phyloP scores from a whole-genome alignment of 2,113 vertebrate genomes.

The Python bivittatus region DNA sequence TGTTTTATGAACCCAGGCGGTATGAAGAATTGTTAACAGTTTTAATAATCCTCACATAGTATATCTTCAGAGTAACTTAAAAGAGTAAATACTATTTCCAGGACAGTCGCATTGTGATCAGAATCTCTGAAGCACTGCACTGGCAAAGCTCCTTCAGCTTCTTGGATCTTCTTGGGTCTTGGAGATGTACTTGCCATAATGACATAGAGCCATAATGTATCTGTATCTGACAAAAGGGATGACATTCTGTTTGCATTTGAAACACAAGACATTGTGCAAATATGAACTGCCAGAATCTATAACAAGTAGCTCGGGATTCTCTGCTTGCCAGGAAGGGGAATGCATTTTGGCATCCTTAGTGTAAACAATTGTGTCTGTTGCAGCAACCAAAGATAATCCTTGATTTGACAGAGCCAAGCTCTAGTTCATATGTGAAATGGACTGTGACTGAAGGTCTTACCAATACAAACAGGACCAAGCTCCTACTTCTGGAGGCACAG shows the following conservation, averaged over 20 bases:
- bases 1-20: neutral
- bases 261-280: neutral
- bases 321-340: neutral
- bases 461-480: neutral
- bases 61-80: neutral
- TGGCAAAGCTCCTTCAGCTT: neutral
- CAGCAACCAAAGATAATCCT: neutral
- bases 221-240: neutral
- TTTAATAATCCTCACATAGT: neutral
- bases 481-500: neutral
- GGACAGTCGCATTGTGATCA: neutral
- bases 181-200: neutral
- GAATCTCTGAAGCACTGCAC: neutral
- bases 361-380: neutral
- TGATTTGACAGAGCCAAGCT: neutral
- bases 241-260: neutral
- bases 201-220: neutral
- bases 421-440: neutral
- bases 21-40: neutral
- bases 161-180: neutral
- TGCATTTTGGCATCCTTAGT: neutral
- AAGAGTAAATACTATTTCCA: neutral
- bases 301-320: neutral
- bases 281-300: neutral
- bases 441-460: neutral